Percentiles rank a stretch among this genome's conserved stretches.
Evolutionary conservation across 1,140 invertebrate genomes (phyloP).

Genomic region (Bemisia tabaci): DNA sequence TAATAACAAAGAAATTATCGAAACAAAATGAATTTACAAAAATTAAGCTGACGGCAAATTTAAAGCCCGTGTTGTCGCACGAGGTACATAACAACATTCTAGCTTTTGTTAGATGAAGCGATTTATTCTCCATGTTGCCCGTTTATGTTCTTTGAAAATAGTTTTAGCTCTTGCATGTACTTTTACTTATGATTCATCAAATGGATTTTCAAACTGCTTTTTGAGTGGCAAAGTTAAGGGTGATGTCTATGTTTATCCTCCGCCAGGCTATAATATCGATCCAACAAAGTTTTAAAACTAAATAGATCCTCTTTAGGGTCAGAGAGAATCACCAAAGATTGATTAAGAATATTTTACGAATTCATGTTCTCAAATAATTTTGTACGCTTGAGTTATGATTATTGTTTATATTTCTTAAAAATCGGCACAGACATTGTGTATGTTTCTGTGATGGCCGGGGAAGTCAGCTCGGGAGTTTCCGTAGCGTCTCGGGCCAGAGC

Average conservation of each 20-base stretch:
- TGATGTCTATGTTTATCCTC: too few species aligned
- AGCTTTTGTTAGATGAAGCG: slow-evolving; percentile 2
- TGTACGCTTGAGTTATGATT: neutral
- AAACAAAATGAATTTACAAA: slow-evolving; percentile 6
- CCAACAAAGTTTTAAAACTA: neutral
- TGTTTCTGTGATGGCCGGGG: too few species aligned
- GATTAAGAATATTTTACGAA: neutral
- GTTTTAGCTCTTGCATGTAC: too few species aligned
- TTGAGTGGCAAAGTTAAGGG: too few species aligned
- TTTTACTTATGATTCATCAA: too few species aligned
- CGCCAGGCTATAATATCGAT: too few species aligned
- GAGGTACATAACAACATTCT: slow-evolving; percentile 4
- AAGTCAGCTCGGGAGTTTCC: too few species aligned
- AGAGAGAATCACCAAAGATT: neutral
- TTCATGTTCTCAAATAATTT: neutral
- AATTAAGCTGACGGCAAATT: neutral
- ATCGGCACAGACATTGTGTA: neutral
- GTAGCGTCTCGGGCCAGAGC: too few species aligned
- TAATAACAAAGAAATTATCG: slow-evolving; percentile 1
- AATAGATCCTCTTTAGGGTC: neutral
- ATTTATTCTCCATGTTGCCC: neutral
- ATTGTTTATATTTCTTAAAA: too few species aligned
- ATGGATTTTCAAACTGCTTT: too few species aligned
- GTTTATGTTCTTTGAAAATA: too few species aligned
- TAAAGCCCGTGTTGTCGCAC: slow-evolving; percentile 4